Conservation (phyloP, 2,797 vertebrate species). For the Limnodromus scolopaceus region DNA sequence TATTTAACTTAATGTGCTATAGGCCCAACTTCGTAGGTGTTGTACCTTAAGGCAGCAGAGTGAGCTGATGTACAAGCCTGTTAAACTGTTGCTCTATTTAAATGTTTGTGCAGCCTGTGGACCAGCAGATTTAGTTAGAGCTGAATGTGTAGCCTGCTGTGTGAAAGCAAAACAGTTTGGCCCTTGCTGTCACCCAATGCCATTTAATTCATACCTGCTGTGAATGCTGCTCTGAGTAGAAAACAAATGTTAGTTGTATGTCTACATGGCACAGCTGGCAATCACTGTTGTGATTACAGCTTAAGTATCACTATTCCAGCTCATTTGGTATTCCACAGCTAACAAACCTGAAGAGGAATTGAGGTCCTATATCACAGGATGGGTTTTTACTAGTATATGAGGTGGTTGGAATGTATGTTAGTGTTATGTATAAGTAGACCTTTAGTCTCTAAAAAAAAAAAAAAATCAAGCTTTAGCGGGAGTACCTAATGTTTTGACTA, state of each 20-base stretch:
- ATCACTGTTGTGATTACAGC: not conserved
- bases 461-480: not conserved
- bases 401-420: not conserved
- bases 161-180: not conserved
- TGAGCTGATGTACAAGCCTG: not conserved
- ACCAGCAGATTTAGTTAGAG: not conserved
- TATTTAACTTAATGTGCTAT: not conserved
- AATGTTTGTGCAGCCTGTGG: not conserved
- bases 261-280: not conserved
- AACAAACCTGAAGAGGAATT: not conserved
- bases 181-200: not conserved
- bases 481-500: not conserved
- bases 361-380: not conserved
- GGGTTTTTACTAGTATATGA: not conserved
- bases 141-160: not conserved
- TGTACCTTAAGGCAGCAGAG: not conserved
- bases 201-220: not conserved
- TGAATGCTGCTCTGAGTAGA: not conserved
- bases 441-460: not conserved
- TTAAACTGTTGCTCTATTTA: not conserved
- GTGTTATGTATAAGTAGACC: not conserved
- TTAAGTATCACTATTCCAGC: not conserved
- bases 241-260: not conserved
- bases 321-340: not conserved
- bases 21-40: not conserved